Evolutionary conservation across 2,113 vertebrate species (phyloP), one percentile per base, ranked within the genome.

Genomic region (Trochalopteron elliotii): DNA sequence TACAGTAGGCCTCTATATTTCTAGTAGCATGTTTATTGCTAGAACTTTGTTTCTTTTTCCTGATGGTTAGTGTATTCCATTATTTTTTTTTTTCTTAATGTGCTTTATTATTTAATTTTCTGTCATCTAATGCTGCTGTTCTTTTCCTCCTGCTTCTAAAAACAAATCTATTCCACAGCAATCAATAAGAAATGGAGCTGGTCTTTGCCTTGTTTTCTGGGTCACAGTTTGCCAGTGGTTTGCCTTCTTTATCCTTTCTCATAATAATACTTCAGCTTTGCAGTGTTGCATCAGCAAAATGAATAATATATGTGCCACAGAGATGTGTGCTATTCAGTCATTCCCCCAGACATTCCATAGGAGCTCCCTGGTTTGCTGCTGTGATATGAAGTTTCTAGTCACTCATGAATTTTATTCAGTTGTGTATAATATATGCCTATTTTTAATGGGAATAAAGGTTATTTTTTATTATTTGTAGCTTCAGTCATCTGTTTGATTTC

Each of bases 381-480:
- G 24, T 74, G 39, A 22, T 55, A 63, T 0, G 7, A 56, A 67
- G 44, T 90, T 86, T 93, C 33, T 63, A 22, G 33, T 81, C 35
- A 83, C 30, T 68, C 63, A 39, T 87, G 8, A 30, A 15, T 76
- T 93, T 95, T 81, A 75, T 68, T 93, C 28, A 42, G 15, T 56
- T 95, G 49, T 83, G 15, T 87, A 37, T 61, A 83, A 64, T 61
- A 78, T 11, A 49, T 57, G 53, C 35, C 56, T 87, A 45, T 94
- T 93, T 96, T 92, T 89, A 69, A 83, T 65, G 69, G 22, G 19
- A 97, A 96, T 97, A 97, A 97, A 97, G 28, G 11, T 65, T 90
- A 56, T 83, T 93, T 96, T 95, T 92, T 90, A 92, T 81, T 87
- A 50, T 84, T 95, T 90, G 65, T 90, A 55, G 45, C 61, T 92